These are phyloP conservation scores for Notolabrus celidotus DNA, from an alignment of 2,797 vertebrate species.

Conservation along the genomic window DNA sequence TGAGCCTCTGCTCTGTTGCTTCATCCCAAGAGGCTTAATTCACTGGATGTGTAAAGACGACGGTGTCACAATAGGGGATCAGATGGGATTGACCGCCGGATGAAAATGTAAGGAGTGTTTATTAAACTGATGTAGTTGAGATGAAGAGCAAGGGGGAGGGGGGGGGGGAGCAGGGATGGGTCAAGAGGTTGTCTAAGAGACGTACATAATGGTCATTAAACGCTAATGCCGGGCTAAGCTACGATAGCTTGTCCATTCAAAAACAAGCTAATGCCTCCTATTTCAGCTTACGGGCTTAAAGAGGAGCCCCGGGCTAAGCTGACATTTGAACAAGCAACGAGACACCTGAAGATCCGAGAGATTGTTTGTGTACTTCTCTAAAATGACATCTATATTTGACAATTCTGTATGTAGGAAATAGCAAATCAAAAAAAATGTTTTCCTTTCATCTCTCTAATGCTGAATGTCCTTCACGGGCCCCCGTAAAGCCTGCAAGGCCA, in stretches of 20 bases:
- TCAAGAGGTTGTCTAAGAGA: conserved; percentile 42
- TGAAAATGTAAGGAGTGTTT: conserved; percentile 79
- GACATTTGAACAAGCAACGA: conserved; percentile 30
- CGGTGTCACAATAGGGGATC: conserved; percentile 79
- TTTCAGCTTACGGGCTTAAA: conserved; percentile 39
- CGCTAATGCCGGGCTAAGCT: conserved; percentile 56
- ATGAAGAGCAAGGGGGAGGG: conserved; percentile 38
- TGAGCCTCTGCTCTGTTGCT: conserved; percentile 73
- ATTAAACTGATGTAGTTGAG: conserved; percentile 73
- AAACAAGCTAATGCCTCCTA: conserved; percentile 37
- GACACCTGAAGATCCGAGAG: background rate
- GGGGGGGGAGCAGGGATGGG: conserved; percentile 23
- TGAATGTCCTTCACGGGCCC: conserved; percentile 51
- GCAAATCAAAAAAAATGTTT: background rate
- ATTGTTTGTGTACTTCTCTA: background rate
- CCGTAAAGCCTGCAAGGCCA: conserved; percentile 60
- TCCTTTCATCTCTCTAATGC: conserved; percentile 11
- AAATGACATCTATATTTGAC: background rate
- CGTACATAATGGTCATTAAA: conserved; percentile 62
- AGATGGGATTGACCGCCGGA: conserved; percentile 78
- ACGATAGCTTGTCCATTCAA: conserved; percentile 33
- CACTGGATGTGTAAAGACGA: conserved; percentile 75
- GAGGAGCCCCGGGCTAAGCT: conserved; percentile 5
- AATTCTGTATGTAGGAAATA: background rate
- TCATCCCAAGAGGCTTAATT: conserved; percentile 80